phyloP scores from a whole-genome alignment of 2,797 vertebrate genomes.

The Myotis myotis region DNA sequence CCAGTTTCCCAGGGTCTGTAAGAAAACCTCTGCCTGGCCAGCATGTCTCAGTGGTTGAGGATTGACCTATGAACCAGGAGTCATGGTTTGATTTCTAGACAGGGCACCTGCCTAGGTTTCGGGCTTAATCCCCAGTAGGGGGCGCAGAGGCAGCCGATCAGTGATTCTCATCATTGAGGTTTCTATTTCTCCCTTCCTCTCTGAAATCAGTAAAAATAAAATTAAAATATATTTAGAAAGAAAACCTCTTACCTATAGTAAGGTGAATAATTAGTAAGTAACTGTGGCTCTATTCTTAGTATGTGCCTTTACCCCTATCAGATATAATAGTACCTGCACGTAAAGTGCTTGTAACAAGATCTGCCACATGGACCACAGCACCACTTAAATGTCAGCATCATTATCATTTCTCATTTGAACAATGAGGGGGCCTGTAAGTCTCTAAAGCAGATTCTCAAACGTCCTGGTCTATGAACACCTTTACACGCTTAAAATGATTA shows the following conservation, averaged over 20 bases:
- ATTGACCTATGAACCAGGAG: too few relatives aligned
- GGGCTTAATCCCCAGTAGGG: too few relatives aligned
- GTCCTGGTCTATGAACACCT: not conserved
- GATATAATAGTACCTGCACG: not conserved
- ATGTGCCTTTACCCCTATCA: not conserved
- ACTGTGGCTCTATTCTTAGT: not conserved
- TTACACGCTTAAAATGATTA: not conserved
- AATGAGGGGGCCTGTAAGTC: not conserved
- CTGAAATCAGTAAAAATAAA: too few relatives aligned
- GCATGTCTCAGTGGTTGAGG: too few relatives aligned
- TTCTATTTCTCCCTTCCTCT: too few relatives aligned
- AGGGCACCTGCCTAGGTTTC: too few relatives aligned
- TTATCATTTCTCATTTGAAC: not conserved
- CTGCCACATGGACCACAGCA: not conserved
- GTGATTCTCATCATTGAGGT: too few relatives aligned
- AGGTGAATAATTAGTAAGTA: not conserved
- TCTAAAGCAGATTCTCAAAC: not conserved
- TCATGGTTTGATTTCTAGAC: too few relatives aligned
- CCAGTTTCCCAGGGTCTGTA: not conserved
- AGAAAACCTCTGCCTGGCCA: not conserved
- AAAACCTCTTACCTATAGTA: not conserved
- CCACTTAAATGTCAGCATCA: not conserved
- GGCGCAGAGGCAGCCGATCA: too few relatives aligned
- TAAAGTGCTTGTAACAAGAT: not conserved
- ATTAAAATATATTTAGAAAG: not conserved